Evolutionary conservation across 2,113 vertebrate species (phyloP).

Genomic region (Zosterops japonicus): DNA sequence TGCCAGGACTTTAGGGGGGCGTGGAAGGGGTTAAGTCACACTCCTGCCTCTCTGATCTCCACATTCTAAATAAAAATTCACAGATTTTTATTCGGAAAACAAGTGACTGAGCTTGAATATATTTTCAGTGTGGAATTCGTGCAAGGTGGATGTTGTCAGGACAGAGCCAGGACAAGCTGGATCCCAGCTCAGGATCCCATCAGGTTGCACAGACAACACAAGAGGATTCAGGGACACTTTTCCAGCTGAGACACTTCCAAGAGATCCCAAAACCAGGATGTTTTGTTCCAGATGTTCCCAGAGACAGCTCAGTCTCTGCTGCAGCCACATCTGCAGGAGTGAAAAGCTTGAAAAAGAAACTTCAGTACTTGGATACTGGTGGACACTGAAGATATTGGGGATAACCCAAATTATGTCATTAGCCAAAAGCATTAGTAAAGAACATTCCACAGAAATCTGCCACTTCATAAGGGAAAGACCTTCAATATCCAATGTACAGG

Average conservation of each 20-base stretch:
- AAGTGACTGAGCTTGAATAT: neutral
- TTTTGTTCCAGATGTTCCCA: neutral
- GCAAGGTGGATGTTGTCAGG: neutral
- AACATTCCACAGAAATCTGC: neutral
- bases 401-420: neutral
- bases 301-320: neutral
- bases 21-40: neutral
- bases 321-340: neutral
- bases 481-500: neutral
- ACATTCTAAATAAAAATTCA: neutral
- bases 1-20: neutral
- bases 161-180: neutral
- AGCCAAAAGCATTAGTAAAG: neutral
- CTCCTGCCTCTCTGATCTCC: neutral
- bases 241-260: neutral
- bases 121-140: neutral
- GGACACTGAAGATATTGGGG: neutral
- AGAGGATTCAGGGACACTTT: neutral
- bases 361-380: neutral
- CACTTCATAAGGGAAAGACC: neutral
- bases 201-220: neutral
- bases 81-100: neutral
- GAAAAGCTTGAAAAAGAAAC: neutral
- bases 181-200: neutral
- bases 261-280: neutral